Evolutionary conservation across 1,140 invertebrate genomes (phyloP), one percentile per base, ranked within the genome.

Genomic region (Meteorus sp.): DNA sequence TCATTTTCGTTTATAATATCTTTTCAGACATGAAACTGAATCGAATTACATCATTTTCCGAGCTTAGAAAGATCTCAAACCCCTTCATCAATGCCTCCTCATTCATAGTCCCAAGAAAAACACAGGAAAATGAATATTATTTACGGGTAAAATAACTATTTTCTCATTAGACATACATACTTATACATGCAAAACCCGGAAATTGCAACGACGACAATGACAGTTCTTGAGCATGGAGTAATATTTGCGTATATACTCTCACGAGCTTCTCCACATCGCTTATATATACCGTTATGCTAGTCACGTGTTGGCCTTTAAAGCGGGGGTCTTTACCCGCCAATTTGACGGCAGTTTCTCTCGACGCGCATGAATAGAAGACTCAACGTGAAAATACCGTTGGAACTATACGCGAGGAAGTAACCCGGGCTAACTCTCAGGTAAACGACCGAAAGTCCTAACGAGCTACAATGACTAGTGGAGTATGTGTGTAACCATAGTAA

Each of bases 381-480:
- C 61, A n/a, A n/a, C 60, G 63, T 73, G 72, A 73, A 73, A 74
- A 66, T 66, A 59, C 65, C 69, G 72, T 74, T 73, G 70, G 72
- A 74, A 75, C 75, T 75, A 71, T 64, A 61, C 47, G 20, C 51
- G 48, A 31, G 41, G 29, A 17, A 15, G 41, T 53, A 56, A 60
- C 39, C 41, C 56, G 59, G 37, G 59, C 65, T 62, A 75, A 71
- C 69, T 73, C n/a, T n/a, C 69, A 44, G 51, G 59, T 57, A 73
- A 77, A 76, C 65, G 69, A 68, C 67, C 70, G 64, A 74, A 73
- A 68, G 66, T 70, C 69, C 65, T 61, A 72, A 74, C 68, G 62
- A 71, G 72, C 70, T 73, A 68, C 72, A 74, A 70, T 61, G 63
- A 69, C 64, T 68, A 56, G 57, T 56, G 31, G 48, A 59, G 53